phyloP scores from a whole-genome alignment of 2,113 vertebrate genomes.

The Pachypanchax playfairii region DNA sequence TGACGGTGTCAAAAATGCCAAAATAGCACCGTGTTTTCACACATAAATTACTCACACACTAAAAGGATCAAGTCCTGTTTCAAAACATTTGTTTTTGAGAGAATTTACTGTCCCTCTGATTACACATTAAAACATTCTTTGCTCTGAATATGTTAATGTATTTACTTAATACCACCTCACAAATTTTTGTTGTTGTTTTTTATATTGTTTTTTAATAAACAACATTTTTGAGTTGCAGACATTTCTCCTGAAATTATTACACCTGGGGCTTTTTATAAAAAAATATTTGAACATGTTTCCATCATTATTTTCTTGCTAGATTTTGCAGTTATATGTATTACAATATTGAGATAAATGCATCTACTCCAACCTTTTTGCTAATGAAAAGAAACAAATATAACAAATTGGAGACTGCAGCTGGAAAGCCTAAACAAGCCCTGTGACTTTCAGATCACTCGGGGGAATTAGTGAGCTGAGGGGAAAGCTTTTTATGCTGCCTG shows the following conservation, averaged over 20 bases:
- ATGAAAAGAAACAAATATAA: not conserved
- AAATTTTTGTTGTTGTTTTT: not conserved
- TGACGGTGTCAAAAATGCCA: slow-evolving; percentile 19
- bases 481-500: not conserved
- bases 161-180: slow-evolving; percentile 13
- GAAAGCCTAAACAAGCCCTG: not conserved
- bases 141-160: not conserved
- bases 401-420: slow-evolving; percentile 1
- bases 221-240: not conserved
- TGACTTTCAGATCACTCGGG: slow-evolving; percentile 6
- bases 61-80: not conserved
- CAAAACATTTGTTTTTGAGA: no score
- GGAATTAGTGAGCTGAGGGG: slow-evolving; percentile 2
- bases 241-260: not conserved
- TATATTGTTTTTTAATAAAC: not conserved
- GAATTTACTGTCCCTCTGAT: no score
- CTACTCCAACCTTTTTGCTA: slow-evolving; percentile 2
- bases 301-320: not conserved
- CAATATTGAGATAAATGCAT: not conserved
- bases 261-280: not conserved
- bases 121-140: no score
- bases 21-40: slow-evolving; percentile 41
- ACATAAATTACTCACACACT: slow-evolving; percentile 9
- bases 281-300: not conserved
- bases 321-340: not conserved